Conservation (phyloP, 2,797 vertebrate species). For the Onychomys arenicola region DNA sequence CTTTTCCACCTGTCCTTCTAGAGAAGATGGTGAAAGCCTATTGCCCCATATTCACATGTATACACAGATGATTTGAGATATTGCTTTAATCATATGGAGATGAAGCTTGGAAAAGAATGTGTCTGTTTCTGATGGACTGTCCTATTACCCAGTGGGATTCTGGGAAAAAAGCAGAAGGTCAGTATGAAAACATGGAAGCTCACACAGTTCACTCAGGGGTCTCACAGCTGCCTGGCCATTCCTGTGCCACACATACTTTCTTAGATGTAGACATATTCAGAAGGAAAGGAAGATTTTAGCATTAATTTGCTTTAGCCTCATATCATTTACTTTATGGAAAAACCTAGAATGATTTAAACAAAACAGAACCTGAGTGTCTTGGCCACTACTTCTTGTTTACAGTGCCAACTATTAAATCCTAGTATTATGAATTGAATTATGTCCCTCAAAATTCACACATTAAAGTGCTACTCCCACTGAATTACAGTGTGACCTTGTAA, state of each 20-base stretch:
- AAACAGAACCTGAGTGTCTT: neutral
- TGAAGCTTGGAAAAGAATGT: neutral
- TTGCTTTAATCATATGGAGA: neutral
- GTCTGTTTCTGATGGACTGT: neutral
- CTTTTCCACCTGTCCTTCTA: neutral
- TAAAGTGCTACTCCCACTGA: neutral
- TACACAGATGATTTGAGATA: neutral
- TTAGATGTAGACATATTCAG: neutral
- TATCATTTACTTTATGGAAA: neutral
- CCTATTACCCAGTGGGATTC: neutral
- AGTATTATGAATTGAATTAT: neutral
- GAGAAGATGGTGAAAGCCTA: neutral
- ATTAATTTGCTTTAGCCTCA: neutral
- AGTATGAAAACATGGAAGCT: neutral
- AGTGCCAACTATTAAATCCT: neutral
- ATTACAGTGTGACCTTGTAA: neutral
- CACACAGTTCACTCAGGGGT: neutral
- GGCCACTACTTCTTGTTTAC: neutral
- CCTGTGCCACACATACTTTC: neutral
- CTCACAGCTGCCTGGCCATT: neutral
- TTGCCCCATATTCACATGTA: fast-evolving
- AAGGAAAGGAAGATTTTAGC: neutral
- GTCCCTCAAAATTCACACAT: neutral
- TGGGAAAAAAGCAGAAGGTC: neutral
- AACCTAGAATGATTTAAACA: neutral